These are phyloP conservation scores for Gastrophysa polygoni DNA, from an alignment of 2,888 invertebrate genomes.

Conservation along the genomic window DNA sequence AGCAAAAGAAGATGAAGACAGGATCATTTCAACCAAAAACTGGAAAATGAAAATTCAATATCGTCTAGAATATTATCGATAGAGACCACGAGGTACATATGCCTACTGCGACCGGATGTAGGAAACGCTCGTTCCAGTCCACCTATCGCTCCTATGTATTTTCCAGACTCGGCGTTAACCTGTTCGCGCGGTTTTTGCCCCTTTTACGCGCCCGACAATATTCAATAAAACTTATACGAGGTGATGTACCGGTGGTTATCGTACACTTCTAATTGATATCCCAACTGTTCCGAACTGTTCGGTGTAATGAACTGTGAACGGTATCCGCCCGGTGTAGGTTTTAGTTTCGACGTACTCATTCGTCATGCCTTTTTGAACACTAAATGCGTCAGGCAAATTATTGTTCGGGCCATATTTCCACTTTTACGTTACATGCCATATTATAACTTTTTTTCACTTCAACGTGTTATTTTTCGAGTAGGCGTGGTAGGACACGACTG, in stretches of 20 bases:
- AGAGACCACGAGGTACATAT: slow-evolving; percentile 29
- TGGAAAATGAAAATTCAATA: no score
- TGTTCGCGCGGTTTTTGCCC: slow-evolving; percentile 42
- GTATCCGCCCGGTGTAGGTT: slow-evolving; percentile 25
- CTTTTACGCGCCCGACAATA: slow-evolving; percentile 48
- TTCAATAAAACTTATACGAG: slow-evolving; percentile 49
- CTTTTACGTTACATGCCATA: background rate
- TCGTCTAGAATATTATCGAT: background rate
- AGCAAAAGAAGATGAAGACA: no score
- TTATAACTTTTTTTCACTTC: background rate
- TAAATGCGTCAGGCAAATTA: slow-evolving; percentile 29
- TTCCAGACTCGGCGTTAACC: slow-evolving; percentile 37
- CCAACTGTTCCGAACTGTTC: slow-evolving; percentile 51
- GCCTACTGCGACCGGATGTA: slow-evolving; percentile 47
- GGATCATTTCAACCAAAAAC: no score
- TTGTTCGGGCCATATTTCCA: slow-evolving; percentile 8
- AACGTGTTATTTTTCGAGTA: background rate
- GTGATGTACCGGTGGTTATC: slow-evolving; percentile 39
- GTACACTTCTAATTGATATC: slow-evolving; percentile 46
- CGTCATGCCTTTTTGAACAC: slow-evolving; percentile 30
- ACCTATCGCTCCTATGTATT: slow-evolving; percentile 45
- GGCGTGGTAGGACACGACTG: no score
- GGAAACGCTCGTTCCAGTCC: slow-evolving; percentile 34
- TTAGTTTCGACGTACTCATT: slow-evolving; percentile 29
- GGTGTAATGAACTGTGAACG: slow-evolving; percentile 49